Percentiles rank a stretch among this genome's conserved stretches.
Evolutionary conservation across 92 coral and sea anemone species (phyloP).

Genomic region (Epizoanthus stellaris): DNA sequence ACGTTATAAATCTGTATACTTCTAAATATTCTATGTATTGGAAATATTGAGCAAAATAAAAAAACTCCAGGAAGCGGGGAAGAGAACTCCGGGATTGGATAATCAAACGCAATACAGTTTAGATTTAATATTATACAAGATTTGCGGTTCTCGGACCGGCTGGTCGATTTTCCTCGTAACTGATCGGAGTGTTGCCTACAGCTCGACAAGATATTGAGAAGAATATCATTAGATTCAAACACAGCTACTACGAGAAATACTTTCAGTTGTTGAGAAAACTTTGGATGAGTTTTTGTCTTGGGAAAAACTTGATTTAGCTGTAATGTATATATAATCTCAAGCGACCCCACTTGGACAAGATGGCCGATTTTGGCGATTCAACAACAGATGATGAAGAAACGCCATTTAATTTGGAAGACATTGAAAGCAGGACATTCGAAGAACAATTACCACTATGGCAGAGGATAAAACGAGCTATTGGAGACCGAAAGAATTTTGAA

Average conservation of each 20-base stretch:
- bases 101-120: conserved; percentile 6
- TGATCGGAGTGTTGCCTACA: not conserved
- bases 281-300: not conserved
- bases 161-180: not conserved
- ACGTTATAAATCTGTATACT: not conserved
- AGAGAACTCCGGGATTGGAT: not conserved
- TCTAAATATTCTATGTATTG: conserved; percentile 3
- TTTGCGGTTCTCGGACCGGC: conserved; percentile 5
- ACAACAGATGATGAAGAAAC: conserved; percentile 80
- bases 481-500: conserved; percentile 71
- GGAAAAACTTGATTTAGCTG: not conserved
- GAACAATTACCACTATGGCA: conserved; percentile 66
- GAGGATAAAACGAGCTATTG: conserved; percentile 62
- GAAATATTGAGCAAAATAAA: not conserved
- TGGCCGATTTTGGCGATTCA: conserved; percentile 75
- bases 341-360: conserved; percentile 3
- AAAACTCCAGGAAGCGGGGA: conserved; percentile 15
- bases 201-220: not conserved
- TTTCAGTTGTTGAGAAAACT: not conserved
- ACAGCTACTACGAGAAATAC: not conserved
- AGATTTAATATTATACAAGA: not conserved
- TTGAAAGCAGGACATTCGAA: conserved; percentile 71
- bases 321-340: not conserved
- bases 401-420: conserved; percentile 82
- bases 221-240: not conserved